Conservation (phyloP, 1,140 invertebrate species). For the Triops longicaudatus region DNA sequence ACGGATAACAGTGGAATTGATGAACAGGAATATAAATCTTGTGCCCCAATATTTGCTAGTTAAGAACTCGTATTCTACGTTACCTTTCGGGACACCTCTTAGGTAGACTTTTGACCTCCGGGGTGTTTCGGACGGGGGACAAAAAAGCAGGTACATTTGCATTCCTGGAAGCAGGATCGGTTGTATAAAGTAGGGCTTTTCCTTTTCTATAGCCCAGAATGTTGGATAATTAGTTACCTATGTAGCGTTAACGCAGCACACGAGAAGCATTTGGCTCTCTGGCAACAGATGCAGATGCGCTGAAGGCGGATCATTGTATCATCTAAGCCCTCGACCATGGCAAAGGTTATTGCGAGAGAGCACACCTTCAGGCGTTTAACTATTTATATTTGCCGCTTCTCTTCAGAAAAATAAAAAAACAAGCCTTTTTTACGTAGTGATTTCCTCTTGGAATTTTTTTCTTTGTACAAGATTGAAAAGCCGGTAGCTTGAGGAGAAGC, state of each 20-base stretch:
- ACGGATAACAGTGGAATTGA: too few species aligned
- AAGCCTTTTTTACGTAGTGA: too few species aligned
- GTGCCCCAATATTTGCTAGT: too few species aligned
- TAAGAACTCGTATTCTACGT: too few species aligned
- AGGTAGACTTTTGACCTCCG: neutral
- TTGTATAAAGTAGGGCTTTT: neutral
- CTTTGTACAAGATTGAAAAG: neutral
- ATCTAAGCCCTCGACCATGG: neutral
- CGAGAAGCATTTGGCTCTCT: neutral
- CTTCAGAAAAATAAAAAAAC: too few species aligned
- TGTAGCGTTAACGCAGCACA: neutral
- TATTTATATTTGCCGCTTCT: too few species aligned
- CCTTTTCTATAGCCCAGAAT: neutral
- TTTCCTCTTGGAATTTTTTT: too few species aligned
- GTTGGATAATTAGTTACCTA: slow-evolving; percentile 1
- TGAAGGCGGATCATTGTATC: neutral
- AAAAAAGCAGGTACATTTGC: neutral
- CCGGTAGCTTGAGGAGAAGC: neutral
- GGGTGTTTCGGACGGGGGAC: neutral
- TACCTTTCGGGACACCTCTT: too few species aligned
- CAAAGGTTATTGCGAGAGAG: neutral
- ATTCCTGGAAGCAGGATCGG: neutral
- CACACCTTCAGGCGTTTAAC: neutral
- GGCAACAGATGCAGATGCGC: neutral
- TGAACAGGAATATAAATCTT: too few species aligned